Evolutionary conservation across 1,140 invertebrate species (phyloP).

Genomic region (Scaptomyza pallida): DNA sequence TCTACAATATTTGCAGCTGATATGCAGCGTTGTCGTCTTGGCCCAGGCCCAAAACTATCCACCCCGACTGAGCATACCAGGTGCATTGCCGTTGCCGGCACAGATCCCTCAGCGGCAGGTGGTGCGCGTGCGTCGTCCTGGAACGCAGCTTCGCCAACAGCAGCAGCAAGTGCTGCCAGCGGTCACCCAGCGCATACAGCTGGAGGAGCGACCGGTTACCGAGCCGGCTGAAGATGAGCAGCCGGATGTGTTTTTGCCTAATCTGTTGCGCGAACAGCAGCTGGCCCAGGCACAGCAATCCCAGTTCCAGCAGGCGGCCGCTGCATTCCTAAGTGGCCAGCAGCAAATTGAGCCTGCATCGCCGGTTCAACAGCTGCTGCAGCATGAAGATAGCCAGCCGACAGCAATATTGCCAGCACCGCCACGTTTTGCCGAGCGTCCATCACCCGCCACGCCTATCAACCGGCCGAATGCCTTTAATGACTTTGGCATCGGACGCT

Average conservation of each 20-base stretch:
- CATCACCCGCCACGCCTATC: conserved; percentile 40
- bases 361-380: conserved; percentile 71
- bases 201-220: conserved; percentile 86
- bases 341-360: conserved; percentile 82
- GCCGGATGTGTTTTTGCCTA: conserved; percentile 72
- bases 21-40: conserved; percentile 60
- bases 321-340: conserved; percentile 76
- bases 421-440: conserved; percentile 82
- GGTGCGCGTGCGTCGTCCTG: conserved; percentile 84
- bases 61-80: conserved; percentile 86
- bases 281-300: conserved; percentile 84
- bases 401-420: conserved; percentile 84
- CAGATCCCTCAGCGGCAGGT: conserved; percentile 84
- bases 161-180: conserved; percentile 84
- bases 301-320: conserved; percentile 83
- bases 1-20: conserved; percentile 57
- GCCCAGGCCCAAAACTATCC: conserved; percentile 85
- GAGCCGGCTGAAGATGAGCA: conserved; percentile 85
- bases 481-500: conserved; percentile 76
- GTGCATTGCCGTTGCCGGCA: conserved; percentile 84
- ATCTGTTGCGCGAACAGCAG: conserved; percentile 72
- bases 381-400: conserved; percentile 81
- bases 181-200: conserved; percentile 81
- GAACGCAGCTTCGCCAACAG: conserved; percentile 71
- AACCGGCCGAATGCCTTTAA: conserved; percentile 63